phyloP scores from a whole-genome alignment of 2,888 invertebrate species.

The Salticus scenicus region DNA sequence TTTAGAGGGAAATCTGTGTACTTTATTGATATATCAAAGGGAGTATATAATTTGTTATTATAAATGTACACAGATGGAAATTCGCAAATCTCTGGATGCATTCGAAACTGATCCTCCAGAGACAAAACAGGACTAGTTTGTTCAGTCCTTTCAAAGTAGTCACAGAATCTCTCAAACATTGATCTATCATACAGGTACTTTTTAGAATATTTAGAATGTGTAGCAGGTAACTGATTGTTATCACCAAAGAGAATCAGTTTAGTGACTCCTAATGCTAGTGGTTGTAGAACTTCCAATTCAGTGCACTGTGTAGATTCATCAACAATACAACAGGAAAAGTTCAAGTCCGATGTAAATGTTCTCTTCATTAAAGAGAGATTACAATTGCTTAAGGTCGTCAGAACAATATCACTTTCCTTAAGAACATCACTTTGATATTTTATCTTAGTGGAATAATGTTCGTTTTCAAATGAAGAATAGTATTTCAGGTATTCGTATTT shows the following conservation, averaged over 20 bases:
- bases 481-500: not conserved
- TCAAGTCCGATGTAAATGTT: conserved; percentile 30
- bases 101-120: conserved; percentile 89
- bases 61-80: conserved; percentile 88
- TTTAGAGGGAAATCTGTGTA: too few species aligned
- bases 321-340: conserved; percentile 81
- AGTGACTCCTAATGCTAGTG: not conserved
- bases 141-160: conserved; percentile 77
- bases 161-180: conserved; percentile 84
- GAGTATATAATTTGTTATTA: conserved; percentile 78
- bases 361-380: conserved; percentile 43
- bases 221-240: conserved; percentile 86
- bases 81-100: conserved; percentile 86
- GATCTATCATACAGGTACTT: conserved; percentile 78
- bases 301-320: conserved; percentile 92
- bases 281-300: conserved; percentile 79
- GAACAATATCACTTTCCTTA: conserved; percentile 79
- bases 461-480: too few species aligned
- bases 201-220: conserved; percentile 81
- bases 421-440: not conserved
- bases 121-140: conserved; percentile 68
- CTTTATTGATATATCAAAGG: too few species aligned
- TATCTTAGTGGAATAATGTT: too few species aligned
- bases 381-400: conserved; percentile 82
- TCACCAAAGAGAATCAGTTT: conserved; percentile 90